Base-by-base conservation (phyloP, 2,113 vertebrate genomes). In the Sylvia atricapilla region DNA sequence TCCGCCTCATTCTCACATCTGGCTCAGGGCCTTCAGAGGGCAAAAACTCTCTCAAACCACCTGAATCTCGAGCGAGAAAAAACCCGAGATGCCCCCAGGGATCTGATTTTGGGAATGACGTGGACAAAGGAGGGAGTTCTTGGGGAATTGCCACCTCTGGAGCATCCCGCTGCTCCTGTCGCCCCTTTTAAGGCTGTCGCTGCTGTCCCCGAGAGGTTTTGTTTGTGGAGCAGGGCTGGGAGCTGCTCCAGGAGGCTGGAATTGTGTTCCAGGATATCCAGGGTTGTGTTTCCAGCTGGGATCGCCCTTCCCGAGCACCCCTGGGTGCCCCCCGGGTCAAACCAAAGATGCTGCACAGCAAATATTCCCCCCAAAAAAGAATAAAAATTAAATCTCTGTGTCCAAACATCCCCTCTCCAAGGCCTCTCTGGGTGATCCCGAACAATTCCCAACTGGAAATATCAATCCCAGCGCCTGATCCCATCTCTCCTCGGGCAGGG, bases 171-270 rank as follows among this genome's bases (percentile, higher is more conserved):
- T 33, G 87, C 50, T 72, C 47, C 22, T 70, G 84, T 88, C 95
- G 75, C 90, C 93, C 95, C 93, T 91, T 93, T 93, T 94, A 93
- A 96, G 90, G 95, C 37, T 82, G 75, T 85, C 3, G 0, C 41
- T 46, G 58, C 12, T 49, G 60, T 78, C 83, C 74, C 78, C 3
- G 0, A 77, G 15, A 87, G 41, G 41, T 14, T 39, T 33, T 21
- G 10, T 37, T 49, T 49, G 0, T 0, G 9, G 78, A 23, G 37
- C 82, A 13, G 67, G 72, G 67, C 73, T 87, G 92, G 94, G 77
- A 92, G 6, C 37, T 0, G 18, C 80, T 91, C 93, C 95, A 85
- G 49, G 44, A 80, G 28, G 52, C 30, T 8, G 44, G 76, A 64
- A 43, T n/a, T 66, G 7, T 10, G 60, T 24, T 21, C 82, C 5